These are phyloP conservation scores for Thinocorus orbignyianus DNA, from an alignment of 2,113 vertebrate genomes.

Conservation along the genomic window DNA sequence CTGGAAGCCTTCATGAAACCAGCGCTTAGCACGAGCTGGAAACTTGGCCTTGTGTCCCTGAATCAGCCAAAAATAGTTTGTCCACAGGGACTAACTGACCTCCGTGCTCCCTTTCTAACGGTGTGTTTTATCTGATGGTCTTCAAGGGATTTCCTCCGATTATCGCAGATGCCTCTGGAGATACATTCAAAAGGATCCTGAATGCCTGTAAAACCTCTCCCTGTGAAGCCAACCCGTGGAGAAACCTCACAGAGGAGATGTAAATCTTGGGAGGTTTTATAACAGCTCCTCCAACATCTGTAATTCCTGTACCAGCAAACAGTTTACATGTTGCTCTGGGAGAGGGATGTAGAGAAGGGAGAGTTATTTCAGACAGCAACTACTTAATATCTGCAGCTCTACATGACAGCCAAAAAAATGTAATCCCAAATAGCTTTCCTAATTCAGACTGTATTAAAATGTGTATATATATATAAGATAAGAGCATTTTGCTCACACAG, in stretches of 20 bases:
- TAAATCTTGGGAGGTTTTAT: conserved; percentile 16
- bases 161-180: conserved; percentile 33
- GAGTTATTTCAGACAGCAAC: conserved; percentile 10
- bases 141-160: not conserved
- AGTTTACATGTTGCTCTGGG: not conserved
- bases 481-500: not conserved
- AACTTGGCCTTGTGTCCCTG: not conserved
- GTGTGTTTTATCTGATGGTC: not conserved
- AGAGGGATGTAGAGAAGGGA: not conserved
- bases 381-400: not conserved
- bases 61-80: not conserved
- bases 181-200: not conserved
- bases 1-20: not conserved
- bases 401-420: not conserved
- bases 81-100: not conserved
- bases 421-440: conserved; percentile 24
- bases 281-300: not conserved
- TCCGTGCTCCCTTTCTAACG: not conserved
- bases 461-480: not conserved
- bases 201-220: conserved; percentile 19
- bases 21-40: not conserved
- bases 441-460: not conserved
- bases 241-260: not conserved
- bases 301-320: conserved; percentile 11
- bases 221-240: conserved; percentile 7